Conservation (phyloP, 2,888 invertebrate species). For the Macrophya annulata region DNA sequence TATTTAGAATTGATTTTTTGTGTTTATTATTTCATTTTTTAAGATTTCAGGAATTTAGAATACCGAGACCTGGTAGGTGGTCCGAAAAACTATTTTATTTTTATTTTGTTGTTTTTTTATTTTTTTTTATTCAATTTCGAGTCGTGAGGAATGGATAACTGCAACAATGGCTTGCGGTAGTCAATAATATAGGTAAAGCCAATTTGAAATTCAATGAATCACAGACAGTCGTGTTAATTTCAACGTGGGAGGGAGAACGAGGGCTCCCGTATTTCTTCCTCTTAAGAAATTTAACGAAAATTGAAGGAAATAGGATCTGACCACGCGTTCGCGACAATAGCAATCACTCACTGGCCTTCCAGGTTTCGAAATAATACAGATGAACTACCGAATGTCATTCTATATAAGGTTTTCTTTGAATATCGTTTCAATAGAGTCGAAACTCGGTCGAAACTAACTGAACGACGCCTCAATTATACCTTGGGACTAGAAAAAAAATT, state of each 20-base stretch:
- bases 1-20: background rate
- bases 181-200: background rate
- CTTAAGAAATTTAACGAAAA: slow-evolving; percentile 17
- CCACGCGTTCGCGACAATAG: slow-evolving; percentile 49
- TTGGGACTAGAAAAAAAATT: background rate
- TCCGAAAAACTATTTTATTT: background rate
- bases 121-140: background rate
- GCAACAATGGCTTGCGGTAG: slow-evolving; percentile 17
- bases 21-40: background rate
- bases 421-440: slow-evolving; percentile 8
- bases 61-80: background rate
- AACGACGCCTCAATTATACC: slow-evolving; percentile 48
- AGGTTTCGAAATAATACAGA: slow-evolving; percentile 43
- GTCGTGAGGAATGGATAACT: background rate
- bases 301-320: slow-evolving; percentile 39
- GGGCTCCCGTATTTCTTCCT: background rate
- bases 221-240: slow-evolving; percentile 59
- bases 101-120: background rate
- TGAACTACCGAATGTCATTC: slow-evolving; percentile 66
- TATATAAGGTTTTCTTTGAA: background rate
- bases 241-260: slow-evolving; percentile 59
- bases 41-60: background rate
- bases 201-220: slow-evolving; percentile 39
- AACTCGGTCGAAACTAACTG: background rate
- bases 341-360: background rate